Conservation (phyloP, 2,797 vertebrate genomes). For the Molossus molossus region DNA sequence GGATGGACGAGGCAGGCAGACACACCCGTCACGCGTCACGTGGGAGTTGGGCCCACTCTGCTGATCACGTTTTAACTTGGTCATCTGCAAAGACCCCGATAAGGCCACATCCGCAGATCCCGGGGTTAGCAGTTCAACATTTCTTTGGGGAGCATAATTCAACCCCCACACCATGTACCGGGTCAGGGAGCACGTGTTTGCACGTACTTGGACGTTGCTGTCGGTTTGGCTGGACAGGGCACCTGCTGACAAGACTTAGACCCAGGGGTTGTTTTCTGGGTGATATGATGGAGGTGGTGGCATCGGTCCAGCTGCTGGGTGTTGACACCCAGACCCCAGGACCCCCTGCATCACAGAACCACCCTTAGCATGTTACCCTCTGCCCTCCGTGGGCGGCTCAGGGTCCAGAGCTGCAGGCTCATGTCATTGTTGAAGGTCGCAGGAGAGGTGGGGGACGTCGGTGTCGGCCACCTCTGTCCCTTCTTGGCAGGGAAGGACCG, state of each 20-base stretch:
- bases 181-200: accelerated
- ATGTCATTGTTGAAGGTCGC: background rate
- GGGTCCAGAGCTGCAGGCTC: too few species aligned
- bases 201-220: accelerated
- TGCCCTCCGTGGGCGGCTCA: accelerated
- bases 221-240: accelerated
- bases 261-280: accelerated
- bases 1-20: accelerated
- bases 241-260: accelerated
- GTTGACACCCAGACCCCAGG: background rate
- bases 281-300: accelerated
- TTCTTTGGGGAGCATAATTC: background rate
- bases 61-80: accelerated
- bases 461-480: background rate
- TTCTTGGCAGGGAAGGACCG: background rate
- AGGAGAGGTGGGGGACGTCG: accelerated
- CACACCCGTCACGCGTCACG: accelerated
- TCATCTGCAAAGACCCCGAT: background rate
- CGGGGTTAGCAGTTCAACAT: background rate
- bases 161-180: accelerated
- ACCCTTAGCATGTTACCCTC: background rate
- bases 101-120: accelerated
- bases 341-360: accelerated
- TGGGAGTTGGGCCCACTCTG: accelerated
- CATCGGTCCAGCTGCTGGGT: accelerated